Percentiles rank a stretch among this genome's conserved stretches.
Evolutionary conservation across 1,140 invertebrate genomes (phyloP).

Genomic region (Eupeodes corollae): DNA sequence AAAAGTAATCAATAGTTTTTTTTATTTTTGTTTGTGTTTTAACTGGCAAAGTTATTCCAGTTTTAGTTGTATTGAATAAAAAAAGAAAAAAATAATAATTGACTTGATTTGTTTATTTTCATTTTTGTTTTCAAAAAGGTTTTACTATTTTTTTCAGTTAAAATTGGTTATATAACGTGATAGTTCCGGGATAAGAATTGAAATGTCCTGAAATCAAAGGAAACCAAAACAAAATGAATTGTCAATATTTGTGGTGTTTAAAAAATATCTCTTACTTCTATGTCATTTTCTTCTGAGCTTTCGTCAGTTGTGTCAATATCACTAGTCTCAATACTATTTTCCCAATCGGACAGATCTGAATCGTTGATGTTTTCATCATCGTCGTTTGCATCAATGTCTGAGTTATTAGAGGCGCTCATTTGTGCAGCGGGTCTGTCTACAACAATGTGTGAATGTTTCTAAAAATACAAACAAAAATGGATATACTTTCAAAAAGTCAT

Average conservation of each 20-base stretch:
- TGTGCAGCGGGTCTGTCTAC: not conserved
- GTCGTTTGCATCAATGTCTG: slow-evolving; percentile 5
- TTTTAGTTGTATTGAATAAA: not conserved
- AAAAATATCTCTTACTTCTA: slow-evolving; percentile 32
- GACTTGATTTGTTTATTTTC: not conserved
- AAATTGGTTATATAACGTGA: slow-evolving; percentile 38
- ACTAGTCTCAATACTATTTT: slow-evolving; percentile 46
- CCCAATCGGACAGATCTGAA: slow-evolving; percentile 44
- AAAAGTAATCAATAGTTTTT: too few relatives aligned
- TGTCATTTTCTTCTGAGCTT: slow-evolving; percentile 40
- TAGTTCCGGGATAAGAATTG: slow-evolving; percentile 41
- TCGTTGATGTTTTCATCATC: slow-evolving; percentile 12
- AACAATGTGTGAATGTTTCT: not conserved
- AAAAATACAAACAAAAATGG: not conserved
- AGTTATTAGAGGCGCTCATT: not conserved
- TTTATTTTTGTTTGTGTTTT: too few relatives aligned
- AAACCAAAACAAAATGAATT: not conserved
- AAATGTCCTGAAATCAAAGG: slow-evolving; percentile 37
- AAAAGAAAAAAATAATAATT: not conserved
- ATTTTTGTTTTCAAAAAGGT: not conserved
- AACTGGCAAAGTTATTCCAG: too few relatives aligned
- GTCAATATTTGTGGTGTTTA: not conserved
- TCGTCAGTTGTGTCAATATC: slow-evolving; percentile 47
- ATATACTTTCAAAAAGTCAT: too few relatives aligned
- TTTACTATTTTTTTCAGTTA: too few relatives aligned